Conservation (phyloP, 2,797 vertebrate species). For the Prionace glauca region DNA sequence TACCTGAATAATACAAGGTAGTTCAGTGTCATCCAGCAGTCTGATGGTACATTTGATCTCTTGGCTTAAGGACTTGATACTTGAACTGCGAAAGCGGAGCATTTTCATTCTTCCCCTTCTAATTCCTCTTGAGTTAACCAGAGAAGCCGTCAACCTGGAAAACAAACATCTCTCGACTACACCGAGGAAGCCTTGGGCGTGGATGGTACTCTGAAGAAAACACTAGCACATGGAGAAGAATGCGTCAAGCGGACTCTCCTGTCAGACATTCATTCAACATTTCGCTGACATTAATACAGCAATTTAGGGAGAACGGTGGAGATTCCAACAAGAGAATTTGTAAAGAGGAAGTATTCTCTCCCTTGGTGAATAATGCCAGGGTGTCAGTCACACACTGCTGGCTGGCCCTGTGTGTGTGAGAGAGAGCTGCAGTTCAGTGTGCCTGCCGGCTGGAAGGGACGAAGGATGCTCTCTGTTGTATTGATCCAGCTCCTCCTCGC, state of each 20-base stretch:
- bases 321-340: background rate
- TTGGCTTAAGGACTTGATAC: conserved; percentile 81
- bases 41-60: conserved; percentile 87
- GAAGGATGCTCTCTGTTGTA: background rate
- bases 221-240: conserved; percentile 32
- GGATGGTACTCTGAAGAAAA: conserved; percentile 33
- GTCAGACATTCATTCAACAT: conserved; percentile 13
- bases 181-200: conserved; percentile 43
- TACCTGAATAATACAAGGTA: conserved; percentile 93
- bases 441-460: background rate
- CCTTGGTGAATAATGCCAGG: background rate
- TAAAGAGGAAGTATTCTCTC: background rate
- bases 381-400: background rate
- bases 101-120: conserved; percentile 71
- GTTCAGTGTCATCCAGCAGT: conserved; percentile 86
- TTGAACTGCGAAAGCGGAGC: conserved; percentile 93
- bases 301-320: background rate
- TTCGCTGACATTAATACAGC: background rate
- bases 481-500: background rate
- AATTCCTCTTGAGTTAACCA: conserved; percentile 53
- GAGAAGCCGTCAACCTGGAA: background rate
- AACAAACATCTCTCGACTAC: background rate
- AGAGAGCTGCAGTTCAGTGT: background rate
- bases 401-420: background rate
- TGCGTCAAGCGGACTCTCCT: conserved; percentile 32